These are phyloP conservation scores for Drosophila quadrilineata DNA, from an alignment of 1,140 invertebrate genomes.

Conservation along the genomic window DNA sequence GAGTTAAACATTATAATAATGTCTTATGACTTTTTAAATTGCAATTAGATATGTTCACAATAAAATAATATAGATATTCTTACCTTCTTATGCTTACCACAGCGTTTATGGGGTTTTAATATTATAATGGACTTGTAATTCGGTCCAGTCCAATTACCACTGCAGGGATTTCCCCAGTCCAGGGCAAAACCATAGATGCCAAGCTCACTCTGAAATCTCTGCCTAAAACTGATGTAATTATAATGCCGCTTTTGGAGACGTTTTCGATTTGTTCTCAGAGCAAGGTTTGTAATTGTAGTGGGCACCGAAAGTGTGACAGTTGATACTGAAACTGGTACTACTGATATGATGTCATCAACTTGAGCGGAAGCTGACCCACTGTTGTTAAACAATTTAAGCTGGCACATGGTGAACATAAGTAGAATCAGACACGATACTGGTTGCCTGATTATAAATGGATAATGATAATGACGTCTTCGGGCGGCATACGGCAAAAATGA, in stretches of 20 bases:
- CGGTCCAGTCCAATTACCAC: conserved; percentile 28
- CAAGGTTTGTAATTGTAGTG: neutral
- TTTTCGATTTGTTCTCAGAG: neutral
- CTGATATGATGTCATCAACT: neutral
- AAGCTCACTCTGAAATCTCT: conserved; percentile 35
- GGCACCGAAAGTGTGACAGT: no score
- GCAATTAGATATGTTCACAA: no score
- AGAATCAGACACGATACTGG: conserved; percentile 29
- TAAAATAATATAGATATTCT: neutral
- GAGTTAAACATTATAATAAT: no score
- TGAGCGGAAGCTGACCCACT: no score
- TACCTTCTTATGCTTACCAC: conserved; percentile 41
- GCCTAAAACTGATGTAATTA: conserved; percentile 11
- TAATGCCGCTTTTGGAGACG: conserved; percentile 46
- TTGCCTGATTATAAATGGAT: no score
- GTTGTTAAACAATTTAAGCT: no score
- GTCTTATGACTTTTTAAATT: no score
- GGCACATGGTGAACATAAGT: conserved; percentile 42
- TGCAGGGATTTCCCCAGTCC: conserved; percentile 59
- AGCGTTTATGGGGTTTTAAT: conserved; percentile 11
- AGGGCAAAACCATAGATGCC: conserved; percentile 21
- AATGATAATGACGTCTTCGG: conserved; percentile 16
- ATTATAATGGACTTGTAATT: neutral
- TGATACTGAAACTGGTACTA: neutral
- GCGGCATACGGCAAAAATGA: conserved; percentile 12